phyloP scores from a whole-genome alignment of 2,888 invertebrate species.

The Aproaerema taeniolella region DNA sequence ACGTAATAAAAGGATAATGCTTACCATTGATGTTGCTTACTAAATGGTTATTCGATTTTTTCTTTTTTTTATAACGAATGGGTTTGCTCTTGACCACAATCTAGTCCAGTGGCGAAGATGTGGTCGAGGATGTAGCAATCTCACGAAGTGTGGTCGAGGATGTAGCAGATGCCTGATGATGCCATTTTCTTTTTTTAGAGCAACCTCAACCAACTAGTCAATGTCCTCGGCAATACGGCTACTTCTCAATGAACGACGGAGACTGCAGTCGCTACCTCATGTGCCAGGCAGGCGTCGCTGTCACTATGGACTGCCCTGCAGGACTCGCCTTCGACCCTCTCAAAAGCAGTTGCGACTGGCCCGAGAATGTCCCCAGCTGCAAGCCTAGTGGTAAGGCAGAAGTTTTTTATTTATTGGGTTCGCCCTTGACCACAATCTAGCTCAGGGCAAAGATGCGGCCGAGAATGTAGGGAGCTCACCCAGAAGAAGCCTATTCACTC shows the following conservation, averaged over 20 bases:
- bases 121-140: too few relatives aligned
- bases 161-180: background rate
- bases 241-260: conserved; percentile 32
- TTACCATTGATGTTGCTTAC: too few relatives aligned
- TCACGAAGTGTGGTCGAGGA: background rate
- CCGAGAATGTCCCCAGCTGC: conserved; percentile 47
- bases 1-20: too few relatives aligned
- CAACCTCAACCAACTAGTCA: conserved; percentile 18
- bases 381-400: conserved; percentile 35
- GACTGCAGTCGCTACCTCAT: conserved; percentile 48
- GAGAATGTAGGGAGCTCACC: too few relatives aligned
- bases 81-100: too few relatives aligned
- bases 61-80: too few relatives aligned
- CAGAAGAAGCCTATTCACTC: background rate
- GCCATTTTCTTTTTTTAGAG: conserved; percentile 16
- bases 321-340: conserved; percentile 46
- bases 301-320: conserved; percentile 44
- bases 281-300: conserved; percentile 45
- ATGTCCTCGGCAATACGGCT: conserved; percentile 36
- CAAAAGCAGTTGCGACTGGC: conserved; percentile 47
- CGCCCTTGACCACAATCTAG: too few relatives aligned
- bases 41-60: too few relatives aligned
- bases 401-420: background rate
- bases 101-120: too few relatives aligned
- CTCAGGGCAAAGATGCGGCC: too few relatives aligned